Evolutionary conservation across 2,797 vertebrate genomes (phyloP).

Genomic region (Sebastes itinus): DNA sequence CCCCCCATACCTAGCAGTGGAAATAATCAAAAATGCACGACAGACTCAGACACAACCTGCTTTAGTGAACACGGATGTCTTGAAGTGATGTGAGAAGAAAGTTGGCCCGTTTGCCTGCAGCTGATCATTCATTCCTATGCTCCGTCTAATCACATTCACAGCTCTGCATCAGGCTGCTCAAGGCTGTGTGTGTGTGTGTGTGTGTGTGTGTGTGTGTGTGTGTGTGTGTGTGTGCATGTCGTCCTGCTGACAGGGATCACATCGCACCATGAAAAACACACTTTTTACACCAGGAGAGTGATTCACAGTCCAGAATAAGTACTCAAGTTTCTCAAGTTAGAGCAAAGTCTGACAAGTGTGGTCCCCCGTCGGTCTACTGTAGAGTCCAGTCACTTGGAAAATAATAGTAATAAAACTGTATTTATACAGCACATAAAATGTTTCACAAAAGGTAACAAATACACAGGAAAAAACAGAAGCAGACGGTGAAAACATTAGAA

Average conservation of each 20-base stretch:
- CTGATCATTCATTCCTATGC: slow-evolving; percentile 39
- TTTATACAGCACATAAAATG: slow-evolving; percentile 2
- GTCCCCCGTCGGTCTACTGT: slow-evolving; percentile 6
- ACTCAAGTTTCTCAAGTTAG: slow-evolving; percentile 45
- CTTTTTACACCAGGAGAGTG: slow-evolving; percentile 25
- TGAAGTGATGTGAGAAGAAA: slow-evolving; percentile 31
- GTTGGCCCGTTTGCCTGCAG: slow-evolving; percentile 14
- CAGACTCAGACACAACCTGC: slow-evolving; percentile 20
- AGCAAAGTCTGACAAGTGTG: slow-evolving; percentile 38
- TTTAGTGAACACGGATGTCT: slow-evolving; percentile 32
- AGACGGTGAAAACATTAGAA: slow-evolving; percentile 35
- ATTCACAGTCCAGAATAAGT: slow-evolving; percentile 44
- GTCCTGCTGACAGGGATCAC: slow-evolving; percentile 62
- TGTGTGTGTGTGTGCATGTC: slow-evolving; percentile 33
- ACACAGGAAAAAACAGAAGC: not conserved
- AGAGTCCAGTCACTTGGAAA: slow-evolving; percentile 20
- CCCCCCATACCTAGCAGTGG: not conserved
- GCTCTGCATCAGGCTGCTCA: slow-evolving; percentile 24
- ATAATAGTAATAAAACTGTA: slow-evolving; percentile 13
- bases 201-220: not conserved
- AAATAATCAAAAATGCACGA: slow-evolving; percentile 34
- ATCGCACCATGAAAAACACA: slow-evolving; percentile 54
- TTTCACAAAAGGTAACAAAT: not conserved
- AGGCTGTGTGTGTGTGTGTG: not conserved
- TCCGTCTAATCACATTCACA: slow-evolving; percentile 67